These are phyloP conservation scores for Dendrolimus punctatus DNA, from an alignment of 1,140 invertebrate genomes.

Conservation along the genomic window DNA sequence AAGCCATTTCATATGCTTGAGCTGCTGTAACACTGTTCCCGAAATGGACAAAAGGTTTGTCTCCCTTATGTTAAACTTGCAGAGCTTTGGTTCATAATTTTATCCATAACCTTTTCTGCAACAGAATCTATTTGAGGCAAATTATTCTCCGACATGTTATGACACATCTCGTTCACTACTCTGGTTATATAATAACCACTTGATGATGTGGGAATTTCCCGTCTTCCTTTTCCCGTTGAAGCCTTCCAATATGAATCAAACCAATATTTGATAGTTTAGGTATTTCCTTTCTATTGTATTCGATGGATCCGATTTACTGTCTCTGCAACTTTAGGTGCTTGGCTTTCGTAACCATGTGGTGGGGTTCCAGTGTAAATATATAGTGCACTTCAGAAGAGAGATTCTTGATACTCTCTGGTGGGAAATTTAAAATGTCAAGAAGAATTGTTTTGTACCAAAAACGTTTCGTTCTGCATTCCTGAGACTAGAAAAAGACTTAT, in stretches of 20 bases:
- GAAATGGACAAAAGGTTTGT: conserved; percentile 1
- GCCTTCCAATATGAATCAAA: not conserved
- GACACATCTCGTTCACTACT: not conserved
- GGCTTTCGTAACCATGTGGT: not conserved
- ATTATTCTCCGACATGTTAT: not conserved
- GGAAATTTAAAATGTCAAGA: too few species aligned
- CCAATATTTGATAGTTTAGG: not conserved
- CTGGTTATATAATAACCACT: not conserved
- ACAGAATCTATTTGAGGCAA: not conserved
- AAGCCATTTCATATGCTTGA: conserved; percentile 1
- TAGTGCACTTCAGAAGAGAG: not conserved
- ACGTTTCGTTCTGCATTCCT: too few species aligned
- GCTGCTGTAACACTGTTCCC: conserved; percentile 3
- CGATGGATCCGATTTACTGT: not conserved
- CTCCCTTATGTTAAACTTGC: not conserved
- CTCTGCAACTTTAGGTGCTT: not conserved
- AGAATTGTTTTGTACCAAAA: too few species aligned
- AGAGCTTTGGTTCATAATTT: conserved; percentile 1
- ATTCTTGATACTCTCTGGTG: too few species aligned
- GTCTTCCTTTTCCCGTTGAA: not conserved
- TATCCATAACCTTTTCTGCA: not conserved
- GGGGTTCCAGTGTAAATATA: not conserved
- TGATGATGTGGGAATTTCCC: not conserved
- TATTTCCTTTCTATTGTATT: not conserved
- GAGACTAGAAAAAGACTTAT: too few species aligned